Percentiles rank a stretch among this genome's conserved stretches.
phyloP scores from a whole-genome alignment of 2,113 vertebrate genomes.

The Cephalopterus ornatus region DNA sequence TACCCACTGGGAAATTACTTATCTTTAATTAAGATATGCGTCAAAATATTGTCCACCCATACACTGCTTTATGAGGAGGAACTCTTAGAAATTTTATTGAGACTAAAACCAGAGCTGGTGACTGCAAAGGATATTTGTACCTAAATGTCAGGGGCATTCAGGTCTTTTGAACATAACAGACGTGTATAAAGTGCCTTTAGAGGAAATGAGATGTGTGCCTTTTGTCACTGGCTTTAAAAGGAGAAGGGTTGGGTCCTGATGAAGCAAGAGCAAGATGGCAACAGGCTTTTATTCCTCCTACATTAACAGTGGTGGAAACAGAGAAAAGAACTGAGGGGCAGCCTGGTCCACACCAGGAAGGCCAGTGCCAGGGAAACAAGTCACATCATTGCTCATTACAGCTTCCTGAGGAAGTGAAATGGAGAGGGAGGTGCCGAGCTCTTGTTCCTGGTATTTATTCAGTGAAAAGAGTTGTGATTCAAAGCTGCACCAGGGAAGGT shows the following conservation, averaged over 20 bases:
- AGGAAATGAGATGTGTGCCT: neutral
- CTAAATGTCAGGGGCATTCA: neutral
- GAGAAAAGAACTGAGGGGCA: neutral
- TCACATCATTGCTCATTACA: neutral
- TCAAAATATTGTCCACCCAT: neutral
- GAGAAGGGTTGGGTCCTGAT: neutral
- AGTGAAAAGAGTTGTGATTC: accelerated
- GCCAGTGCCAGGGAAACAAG: neutral
- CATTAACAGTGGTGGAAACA: neutral
- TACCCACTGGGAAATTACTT: neutral
- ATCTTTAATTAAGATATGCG: neutral
- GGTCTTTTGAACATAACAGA: neutral
- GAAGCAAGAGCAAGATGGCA: neutral
- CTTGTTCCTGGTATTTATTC: neutral
- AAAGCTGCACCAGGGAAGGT: neutral
- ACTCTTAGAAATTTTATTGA: neutral
- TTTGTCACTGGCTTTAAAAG: neutral
- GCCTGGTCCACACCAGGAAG: neutral
- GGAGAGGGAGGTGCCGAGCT: neutral
- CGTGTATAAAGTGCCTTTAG: neutral
- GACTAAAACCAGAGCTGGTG: neutral
- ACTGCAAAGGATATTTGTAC: neutral
- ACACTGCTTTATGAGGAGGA: neutral
- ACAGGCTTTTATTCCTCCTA: accelerated
- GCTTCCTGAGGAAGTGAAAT: neutral